Evolutionary conservation across 2,797 vertebrate species (phyloP).

Genomic region (Tolypeutes matacus): DNA sequence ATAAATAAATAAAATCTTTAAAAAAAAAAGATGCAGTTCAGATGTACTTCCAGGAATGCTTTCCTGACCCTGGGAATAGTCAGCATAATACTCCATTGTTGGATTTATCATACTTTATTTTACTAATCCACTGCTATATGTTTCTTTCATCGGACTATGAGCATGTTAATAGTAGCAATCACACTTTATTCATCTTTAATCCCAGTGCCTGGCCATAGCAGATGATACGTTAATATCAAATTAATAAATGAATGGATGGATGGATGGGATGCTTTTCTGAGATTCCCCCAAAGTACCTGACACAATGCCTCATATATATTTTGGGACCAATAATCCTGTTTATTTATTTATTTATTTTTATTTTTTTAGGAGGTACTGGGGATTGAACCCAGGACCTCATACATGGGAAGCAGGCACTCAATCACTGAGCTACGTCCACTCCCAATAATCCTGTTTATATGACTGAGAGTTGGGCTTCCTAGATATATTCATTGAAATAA

Average conservation of each 20-base stretch:
- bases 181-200: not conserved
- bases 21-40: no score
- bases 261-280: not conserved
- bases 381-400: no score
- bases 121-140: not conserved
- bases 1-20: no score
- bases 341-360: no score
- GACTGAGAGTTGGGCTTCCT: slow-evolving; percentile 38
- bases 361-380: no score
- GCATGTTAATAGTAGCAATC: not conserved
- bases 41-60: not conserved
- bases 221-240: not conserved
- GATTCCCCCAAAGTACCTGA: not conserved
- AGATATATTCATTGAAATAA: slow-evolving; percentile 65
- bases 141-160: not conserved
- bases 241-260: not conserved
- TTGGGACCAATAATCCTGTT: slow-evolving; percentile 46
- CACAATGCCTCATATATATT: not conserved
- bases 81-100: not conserved
- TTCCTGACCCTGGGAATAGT: not conserved
- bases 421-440: no score
- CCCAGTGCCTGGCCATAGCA: not conserved
- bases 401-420: no score
- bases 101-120: not conserved
- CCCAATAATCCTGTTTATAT: slow-evolving; percentile 46